Base-by-base conservation (phyloP, 2,113 vertebrate genomes). In the Phoenicopterus ruber region DNA sequence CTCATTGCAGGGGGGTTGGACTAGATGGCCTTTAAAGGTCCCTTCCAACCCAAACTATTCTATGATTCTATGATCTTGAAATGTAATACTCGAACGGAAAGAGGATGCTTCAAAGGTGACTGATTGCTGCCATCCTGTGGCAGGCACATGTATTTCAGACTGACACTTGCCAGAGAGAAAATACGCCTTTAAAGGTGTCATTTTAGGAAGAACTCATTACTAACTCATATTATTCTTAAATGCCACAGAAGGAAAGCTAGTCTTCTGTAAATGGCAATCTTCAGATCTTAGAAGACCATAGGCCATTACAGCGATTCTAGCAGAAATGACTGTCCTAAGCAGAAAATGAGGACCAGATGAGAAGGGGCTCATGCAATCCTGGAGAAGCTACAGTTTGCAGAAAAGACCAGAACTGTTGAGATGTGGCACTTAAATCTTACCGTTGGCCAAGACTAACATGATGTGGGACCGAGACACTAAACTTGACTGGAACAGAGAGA, bases 61-160 rank as follows among this genome's bases (percentile, higher is more conserved):
- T n/a, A n/a, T n/a, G n/a, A n/a, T n/a, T n/a, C n/a, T n/a, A n/a
- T n/a, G n/a, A n/a, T n/a, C n/a, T 81, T 29, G 62, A 42, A 38
- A 54, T 1, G 16, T 0, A 34, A 7, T 9, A 2, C 14, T 11
- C 2, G 18, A 67, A 7, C 7, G 0, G 16, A 28, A 55, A 28
- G 57, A 32, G 29, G 29, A n/a, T n/a, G 71, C 76, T 49, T 47
- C 77, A 85, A 85, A n/a, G 25, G 22, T 77, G 88, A 78, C 46
- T 5, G 76, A 81, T 42, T 94, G 87, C 94, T 95, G 97, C 97
- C 97, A 96, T 94, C 97, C 54, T 36, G 97, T 90, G 97, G 97
- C 94, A 90, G 20, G 24, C 63, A 66, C 36, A 10, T 5, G 70
- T 18, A 94, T 86, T 79, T 92, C 92, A 93, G 31, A 71, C 19